A percentile compares a stretch with the other conserved stretches of the same genome.
Conservation (phyloP, 2,888 invertebrate genomes). For the Germaria angustata region DNA sequence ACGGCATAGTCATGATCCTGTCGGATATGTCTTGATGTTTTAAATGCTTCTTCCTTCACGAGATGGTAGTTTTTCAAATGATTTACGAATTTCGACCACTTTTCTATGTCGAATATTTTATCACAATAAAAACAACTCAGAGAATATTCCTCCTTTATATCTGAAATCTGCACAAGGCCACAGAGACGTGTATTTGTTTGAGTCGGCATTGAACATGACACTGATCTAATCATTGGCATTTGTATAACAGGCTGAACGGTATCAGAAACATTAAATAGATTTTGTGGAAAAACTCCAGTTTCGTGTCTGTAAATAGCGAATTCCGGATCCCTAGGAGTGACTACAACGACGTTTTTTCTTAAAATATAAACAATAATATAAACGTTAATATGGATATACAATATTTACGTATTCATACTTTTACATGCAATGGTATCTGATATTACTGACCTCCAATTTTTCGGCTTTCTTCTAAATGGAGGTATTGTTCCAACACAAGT, state of each 20-base stretch:
- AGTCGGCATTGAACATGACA: slow-evolving; percentile 24
- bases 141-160: slow-evolving; percentile 18
- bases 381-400: neutral
- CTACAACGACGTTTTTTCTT: slow-evolving; percentile 48
- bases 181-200: slow-evolving; percentile 44
- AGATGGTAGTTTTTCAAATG: slow-evolving; percentile 35
- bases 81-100: slow-evolving; percentile 31
- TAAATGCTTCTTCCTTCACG: slow-evolving; percentile 17
- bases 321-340: slow-evolving; percentile 52
- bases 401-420: too few species aligned
- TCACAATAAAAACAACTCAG: slow-evolving; percentile 48
- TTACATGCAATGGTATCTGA: too few species aligned
- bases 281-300: slow-evolving; percentile 47
- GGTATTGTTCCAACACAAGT: neutral
- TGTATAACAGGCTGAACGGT: neutral
- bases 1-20: slow-evolving; percentile 46
- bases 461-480: slow-evolving; percentile 25
- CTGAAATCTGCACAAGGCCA: slow-evolving; percentile 40
- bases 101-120: slow-evolving; percentile 32
- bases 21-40: neutral
- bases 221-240: slow-evolving; percentile 29
- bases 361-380: neutral
- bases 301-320: slow-evolving; percentile 35
- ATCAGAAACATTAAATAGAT: slow-evolving; percentile 15
- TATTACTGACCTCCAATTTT: slow-evolving; percentile 36